Evolutionary conservation across 2,113 vertebrate species (phyloP).

Genomic region (Sisor rabdophorus): DNA sequence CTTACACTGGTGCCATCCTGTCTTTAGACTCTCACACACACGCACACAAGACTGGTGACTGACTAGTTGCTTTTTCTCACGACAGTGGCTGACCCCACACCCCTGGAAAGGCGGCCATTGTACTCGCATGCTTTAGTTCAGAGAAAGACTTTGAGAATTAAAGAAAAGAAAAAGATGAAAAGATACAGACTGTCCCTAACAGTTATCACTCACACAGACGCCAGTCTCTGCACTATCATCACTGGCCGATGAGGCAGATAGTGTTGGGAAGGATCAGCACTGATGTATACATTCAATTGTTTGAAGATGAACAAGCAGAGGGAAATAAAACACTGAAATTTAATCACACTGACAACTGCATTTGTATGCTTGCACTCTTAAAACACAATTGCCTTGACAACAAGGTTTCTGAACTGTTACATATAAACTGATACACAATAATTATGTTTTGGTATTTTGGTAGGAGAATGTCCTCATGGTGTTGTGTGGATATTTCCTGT

Average conservation of each 20-base stretch:
- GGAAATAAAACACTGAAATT: slow-evolving; percentile 29
- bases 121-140: slow-evolving; percentile 56
- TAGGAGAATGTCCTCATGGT: slow-evolving; percentile 21
- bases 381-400: background rate
- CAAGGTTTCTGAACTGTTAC: background rate
- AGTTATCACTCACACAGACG: slow-evolving; percentile 57
- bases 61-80: slow-evolving; percentile 63
- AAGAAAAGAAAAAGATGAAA: slow-evolving; percentile 50
- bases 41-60: slow-evolving; percentile 50
- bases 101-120: slow-evolving; percentile 57
- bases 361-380: background rate
- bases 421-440: slow-evolving; percentile 10
- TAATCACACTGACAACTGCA: slow-evolving; percentile 37
- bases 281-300: slow-evolving; percentile 47
- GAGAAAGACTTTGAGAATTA: slow-evolving; percentile 50
- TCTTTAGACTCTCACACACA: slow-evolving; percentile 52
- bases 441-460: background rate
- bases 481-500: slow-evolving; percentile 61
- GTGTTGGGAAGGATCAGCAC: slow-evolving; percentile 41
- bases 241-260: slow-evolving; percentile 62
- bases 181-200: slow-evolving; percentile 51
- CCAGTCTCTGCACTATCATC: slow-evolving; percentile 60
- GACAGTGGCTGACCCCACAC: slow-evolving; percentile 47
- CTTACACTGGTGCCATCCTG: slow-evolving; percentile 65
- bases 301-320: slow-evolving; percentile 49